Conservation (phyloP, 2,113 vertebrate genomes). For the Orientallactaga bullata region DNA sequence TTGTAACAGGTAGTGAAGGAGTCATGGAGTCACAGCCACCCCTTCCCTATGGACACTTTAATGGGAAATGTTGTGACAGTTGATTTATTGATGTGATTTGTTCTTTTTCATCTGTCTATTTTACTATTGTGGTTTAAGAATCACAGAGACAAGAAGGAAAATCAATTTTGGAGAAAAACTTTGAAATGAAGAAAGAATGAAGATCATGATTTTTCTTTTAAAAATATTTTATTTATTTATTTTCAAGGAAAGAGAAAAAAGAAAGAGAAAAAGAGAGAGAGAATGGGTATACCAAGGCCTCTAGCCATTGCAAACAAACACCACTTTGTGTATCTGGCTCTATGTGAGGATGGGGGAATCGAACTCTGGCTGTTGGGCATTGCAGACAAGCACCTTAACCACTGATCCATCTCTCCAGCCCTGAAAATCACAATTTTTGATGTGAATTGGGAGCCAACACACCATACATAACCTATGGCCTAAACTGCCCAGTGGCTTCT, state of each 20-base stretch:
- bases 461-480: not conserved
- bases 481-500: not conserved
- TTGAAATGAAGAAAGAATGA: conserved; percentile 5
- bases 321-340: too few relatives aligned
- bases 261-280: too few relatives aligned
- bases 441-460: not conserved
- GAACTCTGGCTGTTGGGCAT: too few relatives aligned
- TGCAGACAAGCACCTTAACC: too few relatives aligned
- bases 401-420: too few relatives aligned
- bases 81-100: not conserved
- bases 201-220: not conserved
- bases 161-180: not conserved
- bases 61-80: not conserved
- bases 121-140: conserved; percentile 31
- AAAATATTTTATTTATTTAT: too few relatives aligned
- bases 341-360: too few relatives aligned
- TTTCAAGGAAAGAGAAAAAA: too few relatives aligned
- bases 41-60: not conserved
- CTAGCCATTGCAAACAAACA: too few relatives aligned
- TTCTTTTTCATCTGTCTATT: not conserved
- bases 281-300: too few relatives aligned
- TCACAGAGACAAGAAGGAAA: conserved; percentile 31
- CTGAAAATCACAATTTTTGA: not conserved
- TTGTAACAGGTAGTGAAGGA: not conserved
- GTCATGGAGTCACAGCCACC: not conserved